phyloP scores from a whole-genome alignment of 2,797 vertebrate species.

The Furcifer pardalis region DNA sequence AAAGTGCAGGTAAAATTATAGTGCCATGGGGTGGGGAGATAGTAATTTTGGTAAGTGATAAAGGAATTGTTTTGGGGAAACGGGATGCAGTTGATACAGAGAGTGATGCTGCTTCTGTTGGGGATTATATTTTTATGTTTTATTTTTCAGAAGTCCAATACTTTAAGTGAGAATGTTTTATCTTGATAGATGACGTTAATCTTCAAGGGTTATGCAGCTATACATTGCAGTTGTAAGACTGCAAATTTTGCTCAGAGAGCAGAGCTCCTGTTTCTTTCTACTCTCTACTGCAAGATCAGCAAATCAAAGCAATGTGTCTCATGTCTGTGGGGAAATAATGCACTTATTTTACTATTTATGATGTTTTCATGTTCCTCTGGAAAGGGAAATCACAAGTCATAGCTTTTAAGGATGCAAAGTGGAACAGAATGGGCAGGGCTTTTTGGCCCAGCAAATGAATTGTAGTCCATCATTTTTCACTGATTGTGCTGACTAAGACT shows the following conservation, averaged over 20 bases:
- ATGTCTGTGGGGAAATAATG: rapidly evolving
- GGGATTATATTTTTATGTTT: background rate
- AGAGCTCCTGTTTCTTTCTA: constrained; percentile 61
- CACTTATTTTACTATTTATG: background rate
- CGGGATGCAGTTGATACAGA: no score
- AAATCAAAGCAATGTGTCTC: background rate
- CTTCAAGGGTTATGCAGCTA: background rate
- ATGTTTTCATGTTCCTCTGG: background rate
- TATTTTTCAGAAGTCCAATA: background rate
- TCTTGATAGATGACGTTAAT: background rate
- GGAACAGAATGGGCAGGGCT: no score
- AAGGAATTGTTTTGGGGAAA: background rate
- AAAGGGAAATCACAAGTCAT: background rate
- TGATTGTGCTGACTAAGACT: no score
- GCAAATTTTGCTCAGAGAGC: background rate
- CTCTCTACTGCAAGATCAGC: constrained; percentile 66
- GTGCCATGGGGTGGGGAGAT: background rate
- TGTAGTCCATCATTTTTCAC: no score
- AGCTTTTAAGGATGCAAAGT: background rate
- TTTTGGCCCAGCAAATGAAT: background rate
- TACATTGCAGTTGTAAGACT: background rate
- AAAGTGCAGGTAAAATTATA: background rate
- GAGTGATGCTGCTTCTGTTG: background rate
- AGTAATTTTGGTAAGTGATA: background rate
- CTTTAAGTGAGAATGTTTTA: background rate